Conservation (phyloP, 2,113 vertebrate genomes). For the Tringa solitaria region DNA sequence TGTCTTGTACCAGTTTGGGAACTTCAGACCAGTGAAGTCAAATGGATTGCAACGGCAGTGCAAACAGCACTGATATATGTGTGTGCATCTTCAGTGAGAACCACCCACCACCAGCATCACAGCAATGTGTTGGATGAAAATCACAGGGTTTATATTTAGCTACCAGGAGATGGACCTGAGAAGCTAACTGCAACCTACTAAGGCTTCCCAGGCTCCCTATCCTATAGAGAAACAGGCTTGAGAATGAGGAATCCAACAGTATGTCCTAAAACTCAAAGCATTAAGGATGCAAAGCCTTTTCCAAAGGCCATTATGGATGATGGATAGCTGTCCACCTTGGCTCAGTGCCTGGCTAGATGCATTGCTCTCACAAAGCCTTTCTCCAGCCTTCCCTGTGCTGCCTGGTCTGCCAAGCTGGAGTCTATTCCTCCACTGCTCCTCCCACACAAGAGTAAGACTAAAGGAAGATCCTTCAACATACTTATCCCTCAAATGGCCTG, state of each 20-base stretch:
- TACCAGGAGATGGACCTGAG: not conserved
- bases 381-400: not conserved
- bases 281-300: not conserved
- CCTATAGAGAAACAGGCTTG: not conserved
- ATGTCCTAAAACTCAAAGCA: not conserved
- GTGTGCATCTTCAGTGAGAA: not conserved
- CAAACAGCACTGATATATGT: not conserved
- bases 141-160: not conserved
- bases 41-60: not conserved
- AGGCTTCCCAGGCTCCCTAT: not conserved
- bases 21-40: not conserved
- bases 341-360: not conserved
- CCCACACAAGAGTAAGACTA: not conserved
- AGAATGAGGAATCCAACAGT: not conserved
- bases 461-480: not conserved
- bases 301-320: not conserved
- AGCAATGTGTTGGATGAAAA: not conserved
- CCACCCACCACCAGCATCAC: not conserved
- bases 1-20: not conserved
- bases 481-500: not conserved
- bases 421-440: not conserved
- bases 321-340: not conserved
- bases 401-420: not conserved
- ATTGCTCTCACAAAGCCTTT: not conserved
- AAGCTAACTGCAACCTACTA: not conserved